Evolutionary conservation across 2,888 invertebrate species (phyloP), one percentile per base, ranked within the genome.

Genomic region (Listrodromus nycthemerus): DNA sequence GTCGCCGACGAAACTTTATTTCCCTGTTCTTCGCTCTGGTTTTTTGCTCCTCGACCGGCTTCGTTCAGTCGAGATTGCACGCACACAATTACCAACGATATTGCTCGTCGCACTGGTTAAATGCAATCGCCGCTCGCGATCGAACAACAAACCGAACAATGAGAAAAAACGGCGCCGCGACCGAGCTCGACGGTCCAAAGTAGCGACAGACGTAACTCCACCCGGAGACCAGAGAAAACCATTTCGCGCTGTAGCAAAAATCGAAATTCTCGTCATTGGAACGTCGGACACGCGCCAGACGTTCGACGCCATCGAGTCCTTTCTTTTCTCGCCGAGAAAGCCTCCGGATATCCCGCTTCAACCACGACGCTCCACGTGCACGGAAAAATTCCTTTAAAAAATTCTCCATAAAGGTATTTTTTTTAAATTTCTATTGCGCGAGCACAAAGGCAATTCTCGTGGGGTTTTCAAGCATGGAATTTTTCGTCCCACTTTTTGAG

Each of bases 171-270:
- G 80, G 74, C 50, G 61, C n/a, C 52, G 27, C 45, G 74, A n/a
- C 61, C 41, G 71, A 58, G 55, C 66, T 45, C 48, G 74, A 13
- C 61, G 80, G 69, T 80, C 80, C 80, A 52, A 74, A 80, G 74
- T 80, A 50, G 33, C 4, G 30, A 4, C 30, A 4, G 37, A 37
- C 69, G 61, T 63, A 61, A 67, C 74, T 74, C 27, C 61, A 69
- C 74, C 63, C 67, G 37, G 55, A 48, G 48, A 37, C 2, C 24
- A 24, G 19, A 30, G 55, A 24, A 61, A 21, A 8, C 24, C 21
- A 10, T 2, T 3, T 41, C 45, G 8, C 16, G 45, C 10, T 66
- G 66, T 66, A 74, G 73, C 63, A 63, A 74, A 74, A 63, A 74
- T 74, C 27, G 16, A 63, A 48, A 27, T 63, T 74, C 48, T 41